phyloP scores from a whole-genome alignment of 2,113 vertebrate genomes.

The Rhinogobius similis region DNA sequence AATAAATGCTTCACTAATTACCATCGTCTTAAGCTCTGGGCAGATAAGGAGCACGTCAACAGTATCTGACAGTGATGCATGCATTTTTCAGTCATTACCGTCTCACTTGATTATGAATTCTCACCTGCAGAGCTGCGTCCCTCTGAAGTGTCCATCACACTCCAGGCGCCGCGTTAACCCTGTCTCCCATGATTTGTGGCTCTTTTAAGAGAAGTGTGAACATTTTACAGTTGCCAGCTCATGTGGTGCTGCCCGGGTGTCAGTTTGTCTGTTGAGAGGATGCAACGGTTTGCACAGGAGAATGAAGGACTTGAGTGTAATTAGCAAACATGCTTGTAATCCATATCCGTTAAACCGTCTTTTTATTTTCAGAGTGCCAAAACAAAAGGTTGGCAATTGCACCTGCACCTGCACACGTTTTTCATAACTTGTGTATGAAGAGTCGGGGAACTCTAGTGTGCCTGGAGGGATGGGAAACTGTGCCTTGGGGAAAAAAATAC shows the following conservation, averaged over 20 bases:
- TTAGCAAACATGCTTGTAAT: no score
- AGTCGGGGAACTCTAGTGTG: no score
- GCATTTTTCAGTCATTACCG: conserved; percentile 54
- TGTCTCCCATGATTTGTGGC: conserved; percentile 48
- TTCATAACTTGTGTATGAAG: no score
- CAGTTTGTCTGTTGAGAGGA: conserved; percentile 1
- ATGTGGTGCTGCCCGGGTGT: neutral
- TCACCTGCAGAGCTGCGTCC: conserved; percentile 57
- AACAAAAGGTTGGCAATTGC: neutral
- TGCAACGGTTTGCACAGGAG: no score
- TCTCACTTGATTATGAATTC: conserved; percentile 56
- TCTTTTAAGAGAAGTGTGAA: conserved; percentile 1
- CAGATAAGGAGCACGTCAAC: conserved; percentile 10
- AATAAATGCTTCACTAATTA: neutral
- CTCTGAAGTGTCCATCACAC: conserved; percentile 44
- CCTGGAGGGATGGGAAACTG: no score
- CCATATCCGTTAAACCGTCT: no score
- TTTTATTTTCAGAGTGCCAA: no score
- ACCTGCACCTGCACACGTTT: no score
- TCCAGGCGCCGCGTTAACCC: conserved; percentile 44
- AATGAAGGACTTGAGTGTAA: conserved; percentile 10
- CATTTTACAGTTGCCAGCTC: conserved; percentile 15
- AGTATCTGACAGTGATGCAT: neutral
- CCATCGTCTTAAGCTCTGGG: conserved; percentile 9
- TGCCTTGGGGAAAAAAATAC: no score